phyloP scores from a whole-genome alignment of 1,140 invertebrate genomes.

The Drosophila micromelanica region DNA sequence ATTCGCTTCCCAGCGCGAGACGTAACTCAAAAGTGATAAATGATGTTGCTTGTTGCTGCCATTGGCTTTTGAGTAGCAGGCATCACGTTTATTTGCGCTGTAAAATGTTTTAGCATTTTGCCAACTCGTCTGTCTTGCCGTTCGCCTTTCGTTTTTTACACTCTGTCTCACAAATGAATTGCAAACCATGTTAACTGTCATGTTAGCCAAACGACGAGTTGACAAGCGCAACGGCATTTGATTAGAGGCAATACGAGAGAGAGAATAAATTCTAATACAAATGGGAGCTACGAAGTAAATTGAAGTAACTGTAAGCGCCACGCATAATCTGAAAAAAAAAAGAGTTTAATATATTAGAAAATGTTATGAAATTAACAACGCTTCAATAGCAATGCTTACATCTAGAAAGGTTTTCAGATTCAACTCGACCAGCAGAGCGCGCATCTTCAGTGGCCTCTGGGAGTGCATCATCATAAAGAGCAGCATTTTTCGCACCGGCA shows the following conservation, averaged over 20 bases:
- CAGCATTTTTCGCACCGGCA: slow-evolving; percentile 51
- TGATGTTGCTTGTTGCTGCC: slow-evolving; percentile 69
- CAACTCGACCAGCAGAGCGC: slow-evolving; percentile 64
- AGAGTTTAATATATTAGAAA: background rate
- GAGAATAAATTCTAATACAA: slow-evolving; percentile 41
- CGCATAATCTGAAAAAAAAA: slow-evolving; percentile 58
- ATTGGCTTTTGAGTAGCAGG: slow-evolving; percentile 69
- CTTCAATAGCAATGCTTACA: slow-evolving; percentile 28
- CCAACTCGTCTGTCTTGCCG: slow-evolving; percentile 31
- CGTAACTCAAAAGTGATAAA: slow-evolving; percentile 71
- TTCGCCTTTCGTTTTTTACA: background rate
- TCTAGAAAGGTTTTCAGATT: slow-evolving; percentile 72
- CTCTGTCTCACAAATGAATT: slow-evolving; percentile 58
- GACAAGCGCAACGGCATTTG: slow-evolving; percentile 66
- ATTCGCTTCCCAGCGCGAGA: slow-evolving; percentile 39
- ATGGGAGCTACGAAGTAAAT: slow-evolving; percentile 67
- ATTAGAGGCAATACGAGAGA: slow-evolving; percentile 36
- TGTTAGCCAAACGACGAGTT: slow-evolving; percentile 70
- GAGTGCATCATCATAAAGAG: slow-evolving; percentile 68
- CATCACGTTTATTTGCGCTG: slow-evolving; percentile 72
- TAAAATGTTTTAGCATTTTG: slow-evolving; percentile 75
- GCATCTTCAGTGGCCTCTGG: slow-evolving; percentile 63
- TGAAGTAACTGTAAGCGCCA: slow-evolving; percentile 78
- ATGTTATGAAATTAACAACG: background rate
- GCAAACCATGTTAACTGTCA: slow-evolving; percentile 79